phyloP scores from a whole-genome alignment of 2,797 vertebrate species.

The Phrynocephalus forsythii region DNA sequence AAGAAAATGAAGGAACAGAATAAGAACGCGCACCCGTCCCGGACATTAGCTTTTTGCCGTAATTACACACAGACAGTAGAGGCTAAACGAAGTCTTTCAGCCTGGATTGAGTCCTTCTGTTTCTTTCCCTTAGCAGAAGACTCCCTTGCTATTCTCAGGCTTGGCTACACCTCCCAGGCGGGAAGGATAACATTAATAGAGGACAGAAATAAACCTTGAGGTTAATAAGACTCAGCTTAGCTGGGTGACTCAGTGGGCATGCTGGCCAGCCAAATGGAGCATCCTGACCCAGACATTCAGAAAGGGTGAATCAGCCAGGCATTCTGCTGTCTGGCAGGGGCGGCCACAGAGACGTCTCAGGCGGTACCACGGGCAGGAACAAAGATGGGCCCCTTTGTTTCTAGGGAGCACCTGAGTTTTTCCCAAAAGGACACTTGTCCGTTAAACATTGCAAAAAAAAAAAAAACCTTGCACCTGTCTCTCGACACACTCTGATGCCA shows the following conservation, averaged over 20 bases:
- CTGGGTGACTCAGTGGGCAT: conserved; percentile 6
- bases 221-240: not conserved
- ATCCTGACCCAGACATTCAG: conserved; percentile 1
- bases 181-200: conserved; percentile 56
- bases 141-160: conserved; percentile 42
- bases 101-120: conserved; percentile 33
- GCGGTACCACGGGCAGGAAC: too few relatives aligned
- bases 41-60: not conserved
- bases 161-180: conserved; percentile 56
- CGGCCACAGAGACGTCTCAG: not conserved
- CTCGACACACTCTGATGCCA: not conserved
- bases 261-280: accelerated
- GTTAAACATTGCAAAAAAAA: too few relatives aligned
- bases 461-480: too few relatives aligned
- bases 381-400: not conserved
- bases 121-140: conserved; percentile 46
- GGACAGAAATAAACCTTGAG: conserved; percentile 63
- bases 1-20: not conserved
- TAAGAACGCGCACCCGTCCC: not conserved
- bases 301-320: not conserved
- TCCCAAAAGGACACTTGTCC: too few relatives aligned
- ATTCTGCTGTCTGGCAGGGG: not conserved
- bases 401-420: too few relatives aligned
- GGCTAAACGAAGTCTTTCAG: conserved; percentile 21
- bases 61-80: conserved; percentile 40